Conservation (phyloP, 2,113 vertebrate species). For the Heptranchias perlo region DNA sequence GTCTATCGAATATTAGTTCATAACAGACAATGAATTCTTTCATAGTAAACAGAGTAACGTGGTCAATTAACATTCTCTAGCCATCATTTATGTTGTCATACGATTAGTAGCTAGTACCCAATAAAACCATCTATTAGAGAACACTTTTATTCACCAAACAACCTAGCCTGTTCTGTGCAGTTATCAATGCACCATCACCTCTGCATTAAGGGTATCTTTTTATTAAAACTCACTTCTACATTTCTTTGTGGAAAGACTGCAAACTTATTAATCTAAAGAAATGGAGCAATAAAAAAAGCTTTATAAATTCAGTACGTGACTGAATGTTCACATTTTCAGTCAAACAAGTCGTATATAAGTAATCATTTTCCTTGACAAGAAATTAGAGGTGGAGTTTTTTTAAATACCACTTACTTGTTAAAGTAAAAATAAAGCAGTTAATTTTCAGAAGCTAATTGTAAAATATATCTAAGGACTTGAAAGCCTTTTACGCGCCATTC, state of each 20-base stretch:
- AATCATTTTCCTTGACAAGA: background rate
- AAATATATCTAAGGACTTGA: no score
- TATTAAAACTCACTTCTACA: background rate
- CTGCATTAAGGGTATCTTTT: background rate
- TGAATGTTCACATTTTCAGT: background rate
- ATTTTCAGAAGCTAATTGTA: background rate
- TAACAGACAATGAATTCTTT: background rate
- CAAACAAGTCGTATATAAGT: background rate
- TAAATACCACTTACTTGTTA: background rate
- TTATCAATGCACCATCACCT: background rate
- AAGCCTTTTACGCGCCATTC: no score
- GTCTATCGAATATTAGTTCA: background rate
- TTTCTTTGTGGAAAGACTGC: background rate
- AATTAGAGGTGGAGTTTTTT: background rate
- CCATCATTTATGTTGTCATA: background rate
- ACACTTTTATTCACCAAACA: background rate
- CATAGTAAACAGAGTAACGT: background rate
- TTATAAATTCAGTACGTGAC: background rate
- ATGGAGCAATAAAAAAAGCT: background rate
- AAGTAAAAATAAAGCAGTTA: background rate
- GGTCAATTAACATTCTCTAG: background rate
- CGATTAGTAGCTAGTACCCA: background rate
- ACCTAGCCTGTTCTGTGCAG: background rate
- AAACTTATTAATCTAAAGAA: background rate
- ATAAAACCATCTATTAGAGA: background rate